Evolutionary conservation across 2,797 vertebrate genomes (phyloP).

Genomic region (Acipenser oxyrinchus): DNA sequence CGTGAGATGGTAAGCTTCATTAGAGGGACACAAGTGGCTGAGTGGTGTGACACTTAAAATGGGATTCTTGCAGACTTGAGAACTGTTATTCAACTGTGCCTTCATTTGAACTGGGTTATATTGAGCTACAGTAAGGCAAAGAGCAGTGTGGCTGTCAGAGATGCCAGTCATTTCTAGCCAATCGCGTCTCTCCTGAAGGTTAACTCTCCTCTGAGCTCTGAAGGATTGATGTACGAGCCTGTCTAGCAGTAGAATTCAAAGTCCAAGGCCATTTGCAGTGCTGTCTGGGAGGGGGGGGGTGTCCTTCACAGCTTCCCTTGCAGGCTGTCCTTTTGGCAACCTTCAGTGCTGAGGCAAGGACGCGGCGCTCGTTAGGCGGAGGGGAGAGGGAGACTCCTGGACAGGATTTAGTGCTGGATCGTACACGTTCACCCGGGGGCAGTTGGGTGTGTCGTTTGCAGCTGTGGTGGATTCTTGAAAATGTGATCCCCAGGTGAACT

Average conservation of each 20-base stretch:
- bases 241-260: slow-evolving; percentile 64
- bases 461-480: neutral
- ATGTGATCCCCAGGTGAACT: neutral
- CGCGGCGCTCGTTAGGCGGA: slow-evolving; percentile 58
- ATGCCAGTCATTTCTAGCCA: slow-evolving; percentile 64
- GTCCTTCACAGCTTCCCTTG: slow-evolving; percentile 69
- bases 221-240: slow-evolving; percentile 72
- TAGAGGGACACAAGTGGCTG: slow-evolving; percentile 25
- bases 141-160: slow-evolving; percentile 53
- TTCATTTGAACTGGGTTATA: slow-evolving; percentile 58
- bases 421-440: slow-evolving; percentile 32
- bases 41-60: slow-evolving; percentile 28
- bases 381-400: slow-evolving; percentile 42
- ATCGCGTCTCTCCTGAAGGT: slow-evolving; percentile 60
- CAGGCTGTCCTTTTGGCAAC: slow-evolving; percentile 66
- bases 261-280: slow-evolving; percentile 62
- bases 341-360: slow-evolving; percentile 68
- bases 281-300: slow-evolving; percentile 54
- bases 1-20: slow-evolving; percentile 25
- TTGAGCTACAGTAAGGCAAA: slow-evolving; percentile 27
- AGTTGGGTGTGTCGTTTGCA: neutral
- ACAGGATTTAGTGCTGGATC: slow-evolving; percentile 57
- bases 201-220: slow-evolving; percentile 66
- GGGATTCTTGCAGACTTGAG: slow-evolving; percentile 24
- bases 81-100: slow-evolving; percentile 45